A percentile compares a stretch with the other conserved stretches of the same genome.
Conservation (phyloP, 2,113 vertebrate species). For the Ondatra zibethicus region DNA sequence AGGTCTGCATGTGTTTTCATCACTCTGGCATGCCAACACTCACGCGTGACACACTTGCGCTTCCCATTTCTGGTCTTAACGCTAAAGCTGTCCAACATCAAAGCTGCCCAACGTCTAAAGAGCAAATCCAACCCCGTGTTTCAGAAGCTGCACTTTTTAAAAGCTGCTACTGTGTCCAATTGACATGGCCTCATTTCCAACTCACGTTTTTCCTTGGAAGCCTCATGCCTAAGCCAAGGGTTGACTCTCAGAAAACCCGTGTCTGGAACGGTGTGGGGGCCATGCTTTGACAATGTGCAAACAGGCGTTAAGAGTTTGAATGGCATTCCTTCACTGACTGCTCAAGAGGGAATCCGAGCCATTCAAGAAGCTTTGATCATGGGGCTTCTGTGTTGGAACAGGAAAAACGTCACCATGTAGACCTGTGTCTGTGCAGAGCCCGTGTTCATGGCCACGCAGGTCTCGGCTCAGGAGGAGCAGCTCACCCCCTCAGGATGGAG, state of each 20-base stretch:
- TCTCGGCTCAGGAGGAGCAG: neutral
- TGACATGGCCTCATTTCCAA: neutral
- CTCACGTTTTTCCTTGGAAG: neutral
- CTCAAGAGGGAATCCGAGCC: neutral
- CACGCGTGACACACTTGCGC: neutral
- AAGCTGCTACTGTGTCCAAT: neutral
- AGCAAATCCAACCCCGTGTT: neutral
- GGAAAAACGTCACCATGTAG: neutral
- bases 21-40: neutral
- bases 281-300: constrained; percentile 7
- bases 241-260: neutral
- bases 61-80: neutral
- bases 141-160: neutral
- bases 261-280: neutral
- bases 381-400: too few relatives aligned
- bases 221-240: neutral
- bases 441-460: neutral
- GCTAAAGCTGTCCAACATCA: too few relatives aligned
- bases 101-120: neutral
- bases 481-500: neutral
- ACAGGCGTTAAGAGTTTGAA: neutral
- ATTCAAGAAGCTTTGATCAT: neutral
- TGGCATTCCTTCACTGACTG: neutral
- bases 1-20: neutral
- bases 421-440: too few relatives aligned